phyloP scores from a whole-genome alignment of 2,113 vertebrate genomes.

The Hyla sarda region DNA sequence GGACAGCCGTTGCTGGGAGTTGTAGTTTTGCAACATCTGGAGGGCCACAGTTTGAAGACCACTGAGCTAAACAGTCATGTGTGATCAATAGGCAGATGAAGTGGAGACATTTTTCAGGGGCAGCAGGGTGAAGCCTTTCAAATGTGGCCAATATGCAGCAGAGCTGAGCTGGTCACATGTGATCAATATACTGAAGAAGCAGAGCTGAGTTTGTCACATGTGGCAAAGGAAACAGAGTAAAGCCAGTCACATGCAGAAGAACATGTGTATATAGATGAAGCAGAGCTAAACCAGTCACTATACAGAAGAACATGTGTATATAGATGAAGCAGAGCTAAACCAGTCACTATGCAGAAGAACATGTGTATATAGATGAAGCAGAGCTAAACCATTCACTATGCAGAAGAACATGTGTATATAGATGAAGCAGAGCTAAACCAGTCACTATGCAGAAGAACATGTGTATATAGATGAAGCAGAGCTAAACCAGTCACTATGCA shows the following conservation, averaged over 20 bases:
- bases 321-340: not conserved
- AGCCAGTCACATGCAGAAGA: no score
- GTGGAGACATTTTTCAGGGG: no score
- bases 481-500: not conserved
- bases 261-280: not conserved
- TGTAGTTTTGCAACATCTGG: no score
- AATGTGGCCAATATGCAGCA: not conserved
- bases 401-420: no score
- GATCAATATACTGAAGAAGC: not conserved
- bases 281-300: not conserved
- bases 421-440: no score
- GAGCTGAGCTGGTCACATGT: not conserved
- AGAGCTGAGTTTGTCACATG: not conserved
- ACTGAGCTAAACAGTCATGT: no score
- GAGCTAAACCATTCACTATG: no score
- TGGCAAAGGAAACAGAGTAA: no score
- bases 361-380: no score
- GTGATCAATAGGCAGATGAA: not conserved
- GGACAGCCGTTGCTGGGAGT: no score
- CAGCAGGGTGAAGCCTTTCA: not conserved
- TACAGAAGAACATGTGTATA: not conserved
- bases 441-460: no score
- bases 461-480: not conserved
- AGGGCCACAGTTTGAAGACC: no score
- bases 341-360: not conserved